Conservation (phyloP, 2,888 invertebrate species). For the Drosophila mayaguana region DNA sequence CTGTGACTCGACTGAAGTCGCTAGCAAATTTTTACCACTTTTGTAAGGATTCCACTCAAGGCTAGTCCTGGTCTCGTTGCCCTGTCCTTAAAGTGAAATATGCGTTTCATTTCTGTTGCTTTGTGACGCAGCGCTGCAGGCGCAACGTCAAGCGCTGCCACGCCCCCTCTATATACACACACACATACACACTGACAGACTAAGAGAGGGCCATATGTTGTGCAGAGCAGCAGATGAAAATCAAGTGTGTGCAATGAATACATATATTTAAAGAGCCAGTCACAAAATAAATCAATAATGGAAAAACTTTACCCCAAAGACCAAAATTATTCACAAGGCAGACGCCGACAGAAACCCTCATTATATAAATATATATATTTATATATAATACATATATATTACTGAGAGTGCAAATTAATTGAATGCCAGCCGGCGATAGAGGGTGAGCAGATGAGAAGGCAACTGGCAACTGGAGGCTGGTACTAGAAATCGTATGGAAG, state of each 20-base stretch:
- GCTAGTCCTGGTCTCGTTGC: conserved; percentile 42
- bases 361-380: conserved; percentile 33
- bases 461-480: not conserved
- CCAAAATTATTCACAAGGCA: conserved; percentile 1
- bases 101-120: conserved; percentile 44
- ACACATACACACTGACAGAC: not conserved
- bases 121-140: conserved; percentile 60
- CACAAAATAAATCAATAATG: conserved; percentile 65
- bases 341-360: conserved; percentile 40
- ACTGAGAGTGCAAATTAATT: conserved; percentile 61
- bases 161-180: conserved; percentile 22
- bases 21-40: conserved; percentile 74
- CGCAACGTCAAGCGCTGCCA: conserved; percentile 48
- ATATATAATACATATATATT: conserved; percentile 30
- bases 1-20: conserved; percentile 41
- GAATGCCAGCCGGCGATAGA: conserved; percentile 50
- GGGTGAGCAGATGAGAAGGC: not conserved
- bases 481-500: conserved; percentile 24
- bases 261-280: conserved; percentile 37
- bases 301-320: conserved; percentile 31
- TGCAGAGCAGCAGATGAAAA: conserved; percentile 55
- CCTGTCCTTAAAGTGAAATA: conserved; percentile 41
- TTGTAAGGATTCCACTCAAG: conserved; percentile 77
- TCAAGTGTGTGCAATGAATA: conserved; percentile 65
- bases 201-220: conserved; percentile 33